Base-by-base conservation (phyloP, 2,888 invertebrate genomes). In the Dasysyrphus albostriatus region DNA sequence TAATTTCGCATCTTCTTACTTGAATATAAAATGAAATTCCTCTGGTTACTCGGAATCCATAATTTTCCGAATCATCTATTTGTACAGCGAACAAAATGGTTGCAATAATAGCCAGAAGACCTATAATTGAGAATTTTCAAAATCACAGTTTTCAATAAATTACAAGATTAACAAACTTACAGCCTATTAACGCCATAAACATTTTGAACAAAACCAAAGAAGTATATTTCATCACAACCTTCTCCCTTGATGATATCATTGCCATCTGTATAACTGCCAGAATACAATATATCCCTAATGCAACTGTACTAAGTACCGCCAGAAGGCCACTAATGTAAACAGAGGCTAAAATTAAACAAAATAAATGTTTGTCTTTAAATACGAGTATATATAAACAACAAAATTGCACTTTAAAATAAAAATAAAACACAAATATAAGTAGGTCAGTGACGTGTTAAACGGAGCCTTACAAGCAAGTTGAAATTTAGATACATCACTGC, bases 1-100 rank as follows among this genome's bases (percentile, higher is more conserved):
- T 24, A 29, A 54, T 5, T n/a, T 7, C 3, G 12, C 2, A 5
- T 44, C 0, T 24, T 88, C 84, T 92, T 93, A 97, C 97, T 95
- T 97, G 97, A 92, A 98, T 95, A 93, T 97, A 97, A 93, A 98
- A 98, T 79, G 96, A 97, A 91, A 96, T 96, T 88, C 97, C 97
- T 90, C 97, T 94, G 70, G 95, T 95, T 88, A 97, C 94, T 90
- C 94, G 94, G 92, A 96, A 97, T 78, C 97, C 97, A 91, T 94
- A 94, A 89, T 94, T 94, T 88, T 93, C 93, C 89, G 94, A 94
- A 93, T 97, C 97, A 94, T 97, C 97, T 90, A 97, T 96, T 93
- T 97, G 97, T 74, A 97, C 93, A 47, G 97, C 97, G 91, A 97
- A 98, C 90, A 98, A 93, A 74, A 96, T 95, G 51, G 97, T 97